Base-by-base conservation (phyloP, 2,888 invertebrate genomes). In the Habroteleia sp. region DNA sequence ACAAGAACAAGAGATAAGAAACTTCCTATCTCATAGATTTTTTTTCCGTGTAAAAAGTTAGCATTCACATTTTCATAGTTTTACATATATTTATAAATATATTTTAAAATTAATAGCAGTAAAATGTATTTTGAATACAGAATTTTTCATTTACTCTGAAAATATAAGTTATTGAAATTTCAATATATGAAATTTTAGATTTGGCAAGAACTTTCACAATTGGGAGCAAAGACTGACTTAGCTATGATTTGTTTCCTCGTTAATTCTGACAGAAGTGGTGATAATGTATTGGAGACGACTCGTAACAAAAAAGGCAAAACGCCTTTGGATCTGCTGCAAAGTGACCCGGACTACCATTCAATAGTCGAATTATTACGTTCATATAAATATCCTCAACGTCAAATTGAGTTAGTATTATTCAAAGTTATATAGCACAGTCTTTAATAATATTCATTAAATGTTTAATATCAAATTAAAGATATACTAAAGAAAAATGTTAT, bases 221-320 rank as follows among this genome's bases (percentile, higher is more conserved):
- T 81, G 74, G 78, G 80, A 10, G 81, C 81, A 16, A 87, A 84
- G 39, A 84, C 85, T 16, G 87, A 87, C 80, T 90, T 93, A 75
- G 91, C 94, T 7, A 91, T 95, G 50, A 92, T 94, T 1, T 94
- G 94, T 84, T 95, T 92, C 85, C 89, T 96, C 48, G 91, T 93
- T 3, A 86, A 82, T 69, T 76, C 81, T 7, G 87, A 88, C 10
- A 80, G 68, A 8, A 81, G 75, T 16, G 83, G 83, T 1, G 65
- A 65, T 0, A 52, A 44, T 29, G 1, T 52, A 13, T 60, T 88
- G 1, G 83, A 86, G 10, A 84, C 84, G 0, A 79, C 91, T 3
- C 90, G 91, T 69, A 95, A 95, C 83, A 91, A 90, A 50, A 92
- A 93, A 81, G 92, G 92, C 3, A 92, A 92, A 71, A 91, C 92